phyloP scores from a whole-genome alignment of 2,888 invertebrate species.

The Teinopalpus imperialis region DNA sequence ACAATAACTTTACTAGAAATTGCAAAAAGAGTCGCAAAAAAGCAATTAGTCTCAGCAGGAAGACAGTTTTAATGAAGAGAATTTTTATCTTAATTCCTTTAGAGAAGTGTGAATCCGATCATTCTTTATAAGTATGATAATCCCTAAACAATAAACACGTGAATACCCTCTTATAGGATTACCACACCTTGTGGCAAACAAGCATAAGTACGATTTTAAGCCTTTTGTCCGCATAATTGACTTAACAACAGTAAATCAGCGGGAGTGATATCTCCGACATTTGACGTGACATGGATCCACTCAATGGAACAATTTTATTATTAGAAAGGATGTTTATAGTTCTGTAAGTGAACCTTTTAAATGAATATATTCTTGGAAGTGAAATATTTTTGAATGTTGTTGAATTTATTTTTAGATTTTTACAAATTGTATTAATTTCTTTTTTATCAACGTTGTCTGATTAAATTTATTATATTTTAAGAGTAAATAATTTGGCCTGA shows the following conservation, averaged over 20 bases:
- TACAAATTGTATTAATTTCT: no score
- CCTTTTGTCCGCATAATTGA: slow-evolving; percentile 58
- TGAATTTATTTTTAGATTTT: no score
- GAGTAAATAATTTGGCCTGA: no score
- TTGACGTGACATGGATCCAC: slow-evolving; percentile 29
- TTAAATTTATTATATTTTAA: no score
- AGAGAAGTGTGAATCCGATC: slow-evolving; percentile 9
- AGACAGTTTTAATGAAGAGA: not conserved
- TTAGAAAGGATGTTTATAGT: not conserved
- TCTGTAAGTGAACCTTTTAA: not conserved
- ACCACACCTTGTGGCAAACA: slow-evolving; percentile 52
- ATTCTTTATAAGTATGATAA: slow-evolving; percentile 15
- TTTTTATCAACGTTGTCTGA: no score
- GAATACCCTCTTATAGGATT: slow-evolving; percentile 32
- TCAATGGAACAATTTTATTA: slow-evolving; percentile 34
- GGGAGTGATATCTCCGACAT: slow-evolving; percentile 43
- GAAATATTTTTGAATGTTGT: no score
- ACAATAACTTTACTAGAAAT: not conserved
- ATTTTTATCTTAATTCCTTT: not conserved
- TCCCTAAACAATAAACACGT: slow-evolving; percentile 36
- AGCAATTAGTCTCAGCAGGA: slow-evolving; percentile 2
- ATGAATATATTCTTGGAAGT: not conserved
- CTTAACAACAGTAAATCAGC: slow-evolving; percentile 47
- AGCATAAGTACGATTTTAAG: slow-evolving; percentile 44
- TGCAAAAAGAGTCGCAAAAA: not conserved